A percentile compares a stretch with the other conserved stretches of the same genome.
These are phyloP conservation scores for Platygyra sinensis DNA, from an alignment of 64 coral and sea anemone genomes.

Conservation along the genomic window DNA sequence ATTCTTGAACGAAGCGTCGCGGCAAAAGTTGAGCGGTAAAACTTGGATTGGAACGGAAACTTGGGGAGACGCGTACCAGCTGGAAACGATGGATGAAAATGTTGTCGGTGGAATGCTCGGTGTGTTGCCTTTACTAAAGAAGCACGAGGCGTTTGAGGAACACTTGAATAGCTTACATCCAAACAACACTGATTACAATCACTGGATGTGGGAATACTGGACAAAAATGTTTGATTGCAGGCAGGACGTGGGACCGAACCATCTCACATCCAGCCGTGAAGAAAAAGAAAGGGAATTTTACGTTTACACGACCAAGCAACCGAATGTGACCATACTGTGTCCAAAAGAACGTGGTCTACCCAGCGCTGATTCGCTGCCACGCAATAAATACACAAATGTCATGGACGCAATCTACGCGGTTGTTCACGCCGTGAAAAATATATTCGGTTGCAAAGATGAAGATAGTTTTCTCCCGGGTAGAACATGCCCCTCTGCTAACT, in stretches of 20 bases:
- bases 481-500: constrained; percentile 54
- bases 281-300: background rate
- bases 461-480: constrained; percentile 29
- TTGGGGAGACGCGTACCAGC: constrained; percentile 84
- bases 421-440: constrained; percentile 53
- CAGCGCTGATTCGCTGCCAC: constrained; percentile 49
- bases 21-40: constrained; percentile 51
- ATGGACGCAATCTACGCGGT: constrained; percentile 89
- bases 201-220: constrained; percentile 87
- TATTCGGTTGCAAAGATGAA: constrained; percentile 71
- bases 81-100: constrained; percentile 49
- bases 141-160: constrained; percentile 42
- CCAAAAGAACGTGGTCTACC: constrained; percentile 56
- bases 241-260: background rate
- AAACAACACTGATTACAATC: constrained; percentile 61
- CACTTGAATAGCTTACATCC: constrained; percentile 58
- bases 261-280: background rate
- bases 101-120: constrained; percentile 82
- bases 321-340: constrained; percentile 79
- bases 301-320: background rate
- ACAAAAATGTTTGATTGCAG: constrained; percentile 55
- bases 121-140: constrained; percentile 65
- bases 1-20: constrained; percentile 77
- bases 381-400: constrained; percentile 96
- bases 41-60: constrained; percentile 95